These are phyloP conservation scores for Melolontha melolontha DNA, from an alignment of 2,888 invertebrate genomes.

Conservation along the genomic window DNA sequence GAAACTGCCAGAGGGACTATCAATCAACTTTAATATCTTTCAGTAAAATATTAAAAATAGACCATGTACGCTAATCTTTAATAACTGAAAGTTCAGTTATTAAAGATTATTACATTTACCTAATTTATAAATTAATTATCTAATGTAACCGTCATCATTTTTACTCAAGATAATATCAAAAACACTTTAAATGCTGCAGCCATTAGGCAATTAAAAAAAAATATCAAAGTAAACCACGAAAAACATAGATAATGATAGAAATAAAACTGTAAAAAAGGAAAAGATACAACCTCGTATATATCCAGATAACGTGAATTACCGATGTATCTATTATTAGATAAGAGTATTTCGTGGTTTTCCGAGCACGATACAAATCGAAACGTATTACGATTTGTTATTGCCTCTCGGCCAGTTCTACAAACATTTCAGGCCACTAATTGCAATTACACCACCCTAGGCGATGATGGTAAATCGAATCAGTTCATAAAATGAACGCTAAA, in stretches of 20 bases:
- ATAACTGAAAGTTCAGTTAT: no score
- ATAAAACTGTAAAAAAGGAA: background rate
- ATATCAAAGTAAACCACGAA: background rate
- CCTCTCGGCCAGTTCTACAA: constrained; percentile 10
- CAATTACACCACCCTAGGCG: constrained; percentile 6
- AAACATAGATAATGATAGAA: background rate
- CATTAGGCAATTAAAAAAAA: constrained; percentile 3
- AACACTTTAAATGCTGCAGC: no score
- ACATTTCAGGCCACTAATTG: constrained; percentile 4
- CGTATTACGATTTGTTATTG: constrained; percentile 11
- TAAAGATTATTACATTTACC: no score
- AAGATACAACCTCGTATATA: constrained; percentile 2
- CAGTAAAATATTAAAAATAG: no score
- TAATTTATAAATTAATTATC: no score
- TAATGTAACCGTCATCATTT: no score
- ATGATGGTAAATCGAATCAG: constrained; percentile 10
- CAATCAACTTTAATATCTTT: no score
- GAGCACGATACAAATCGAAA: constrained; percentile 16
- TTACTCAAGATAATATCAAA: no score
- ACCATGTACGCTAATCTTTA: no score
- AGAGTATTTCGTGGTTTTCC: constrained; percentile 18
- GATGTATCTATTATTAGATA: constrained; percentile 32
- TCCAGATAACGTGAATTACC: constrained; percentile 19
- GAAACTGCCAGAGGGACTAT: no score
- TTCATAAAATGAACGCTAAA: constrained; percentile 18